Base-by-base conservation (phyloP, 2,113 vertebrate genomes). In the Pteropus alecto region DNA sequence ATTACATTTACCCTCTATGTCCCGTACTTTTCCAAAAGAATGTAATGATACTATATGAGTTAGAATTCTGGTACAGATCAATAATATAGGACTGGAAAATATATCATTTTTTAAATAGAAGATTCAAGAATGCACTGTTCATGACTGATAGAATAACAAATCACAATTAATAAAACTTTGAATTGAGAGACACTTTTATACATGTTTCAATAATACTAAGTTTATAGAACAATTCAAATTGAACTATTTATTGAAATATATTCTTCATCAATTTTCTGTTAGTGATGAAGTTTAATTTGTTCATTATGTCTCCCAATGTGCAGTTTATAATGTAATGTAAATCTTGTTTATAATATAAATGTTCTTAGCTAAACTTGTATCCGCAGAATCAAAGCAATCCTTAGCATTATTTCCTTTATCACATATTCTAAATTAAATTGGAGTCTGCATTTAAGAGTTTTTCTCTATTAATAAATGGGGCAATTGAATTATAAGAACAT, bases 381-480 rank as follows among this genome's bases (percentile, higher is more conserved):
- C 15, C 2, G 70, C 15, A 87, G 41, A 77, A 58, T 92, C 43
- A 61, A 96, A 93, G n/a, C 4, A 46, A 18, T 70, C 11, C 63
- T 91, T 82, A 51, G 26, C 54, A 54, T 7, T 48, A 67, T 71
- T 71, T 70, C 28, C 28, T 94, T 94, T 38, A 78, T 70, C 13
- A 56, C 9, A 71, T 54, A 92, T 93, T 90, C 28, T 77, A 94
- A 92, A 87, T 86, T 78, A 51, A 93, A 70, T 73, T 11, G 28
- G 22, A 2, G 5, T 38, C 13, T 65, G 0, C 19, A n/a, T 38
- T 77, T 82, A 74, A 33, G 18, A 60, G 5, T 35, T 43, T 43
- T 60, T 65, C 3, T 68, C 26, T 81, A 73, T 16, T 65, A 81
- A 76, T 77, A 67, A 86, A 68, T 14, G 6, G 7, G 9, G 0